Evolutionary conservation across 2,113 vertebrate species (phyloP).

Genomic region (Chroicocephalus ridibundus): DNA sequence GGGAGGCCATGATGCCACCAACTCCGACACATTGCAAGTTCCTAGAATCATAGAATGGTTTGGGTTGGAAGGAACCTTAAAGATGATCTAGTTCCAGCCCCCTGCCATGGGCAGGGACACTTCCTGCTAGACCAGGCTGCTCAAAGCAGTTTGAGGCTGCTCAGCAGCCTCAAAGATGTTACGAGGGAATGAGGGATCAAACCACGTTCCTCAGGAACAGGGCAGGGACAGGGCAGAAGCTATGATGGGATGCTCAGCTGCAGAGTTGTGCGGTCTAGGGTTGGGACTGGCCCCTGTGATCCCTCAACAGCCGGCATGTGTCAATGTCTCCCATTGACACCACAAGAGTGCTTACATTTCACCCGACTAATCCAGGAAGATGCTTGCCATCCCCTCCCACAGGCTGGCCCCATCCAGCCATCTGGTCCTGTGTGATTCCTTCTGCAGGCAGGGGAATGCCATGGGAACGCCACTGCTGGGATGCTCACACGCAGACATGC

Average conservation of each 20-base stretch:
- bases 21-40: neutral
- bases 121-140: too few relatives aligned
- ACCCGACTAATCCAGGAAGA: neutral
- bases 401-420: slow-evolving; percentile 14
- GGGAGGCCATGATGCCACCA: neutral
- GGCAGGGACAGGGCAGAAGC: neutral
- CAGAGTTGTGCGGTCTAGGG: neutral
- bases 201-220: neutral
- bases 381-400: neutral
- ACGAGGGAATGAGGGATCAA: neutral
- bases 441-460: slow-evolving; percentile 45
- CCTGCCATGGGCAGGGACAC: too few relatives aligned
- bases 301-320: neutral
- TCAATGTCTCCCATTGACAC: neutral
- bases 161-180: neutral
- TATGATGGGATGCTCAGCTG: neutral
- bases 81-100: neutral
- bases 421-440: slow-evolving; percentile 20
- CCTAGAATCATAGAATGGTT: neutral
- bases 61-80: neutral
- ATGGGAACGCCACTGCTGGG: neutral
- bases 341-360: neutral
- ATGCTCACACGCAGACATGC: slow-evolving; percentile 21
- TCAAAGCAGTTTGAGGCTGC: too few relatives aligned
- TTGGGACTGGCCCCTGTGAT: neutral